Conservation (phyloP, 2,113 vertebrate species). For the Prinia subflava region DNA sequence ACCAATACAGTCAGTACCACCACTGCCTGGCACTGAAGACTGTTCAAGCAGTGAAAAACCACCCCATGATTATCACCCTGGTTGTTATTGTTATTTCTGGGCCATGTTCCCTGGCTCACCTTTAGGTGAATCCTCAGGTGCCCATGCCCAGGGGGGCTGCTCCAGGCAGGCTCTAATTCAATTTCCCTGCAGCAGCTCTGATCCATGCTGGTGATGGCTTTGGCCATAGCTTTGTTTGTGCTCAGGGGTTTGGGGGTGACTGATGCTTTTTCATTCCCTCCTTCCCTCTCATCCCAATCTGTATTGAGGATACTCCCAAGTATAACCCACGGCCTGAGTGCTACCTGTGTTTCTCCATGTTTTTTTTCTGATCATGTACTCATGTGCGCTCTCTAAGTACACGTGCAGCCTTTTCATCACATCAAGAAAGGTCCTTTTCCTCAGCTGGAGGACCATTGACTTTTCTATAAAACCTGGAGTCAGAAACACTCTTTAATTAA, state of each 20-base stretch:
- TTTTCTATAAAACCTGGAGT: neutral
- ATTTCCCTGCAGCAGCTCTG: neutral
- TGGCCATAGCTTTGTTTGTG: neutral
- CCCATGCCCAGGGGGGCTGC: neutral
- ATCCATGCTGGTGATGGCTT: neutral
- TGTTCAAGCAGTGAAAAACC: neutral
- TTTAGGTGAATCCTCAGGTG: neutral
- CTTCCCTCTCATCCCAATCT: neutral
- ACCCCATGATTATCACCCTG: neutral
- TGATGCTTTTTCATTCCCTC: neutral
- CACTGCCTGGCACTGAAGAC: neutral
- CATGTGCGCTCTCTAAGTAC: neutral
- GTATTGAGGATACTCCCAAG: neutral
- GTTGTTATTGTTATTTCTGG: neutral
- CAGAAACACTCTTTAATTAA: slow-evolving; percentile 50
- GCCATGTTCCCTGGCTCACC: neutral
- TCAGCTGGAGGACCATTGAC: slow-evolving; percentile 4
- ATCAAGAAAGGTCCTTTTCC: neutral
- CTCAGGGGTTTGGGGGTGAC: neutral
- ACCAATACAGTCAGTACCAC: neutral
- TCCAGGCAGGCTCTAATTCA: neutral
- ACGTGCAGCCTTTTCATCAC: neutral
- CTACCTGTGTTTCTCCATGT: neutral
- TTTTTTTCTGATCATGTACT: neutral
- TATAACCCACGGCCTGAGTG: neutral